Evolutionary conservation across 2,888 invertebrate species (phyloP), one percentile per base, ranked within the genome.

Genomic region (Eupelmus urozonus): DNA sequence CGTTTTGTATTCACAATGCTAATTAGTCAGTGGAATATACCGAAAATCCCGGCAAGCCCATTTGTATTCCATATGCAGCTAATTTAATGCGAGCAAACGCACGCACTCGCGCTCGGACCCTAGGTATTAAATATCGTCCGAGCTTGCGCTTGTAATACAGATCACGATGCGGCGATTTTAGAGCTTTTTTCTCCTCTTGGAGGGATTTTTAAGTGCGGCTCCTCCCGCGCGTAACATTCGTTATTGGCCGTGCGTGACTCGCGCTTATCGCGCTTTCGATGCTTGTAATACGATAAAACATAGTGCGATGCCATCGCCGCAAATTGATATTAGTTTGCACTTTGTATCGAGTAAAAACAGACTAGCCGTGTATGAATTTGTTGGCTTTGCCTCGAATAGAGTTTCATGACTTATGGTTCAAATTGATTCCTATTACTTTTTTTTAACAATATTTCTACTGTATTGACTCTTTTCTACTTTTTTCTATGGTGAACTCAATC

Each of bases 1-100:
- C 65, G 75, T 76, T 79, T 76, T 76, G 72, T 60, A 73, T 67
- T 66, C 72, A 25, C 63, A 57, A 76, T 76, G 76, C 67, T 79
- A 79, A 79, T 75, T 79, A 71, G 66, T 71, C 71, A 57, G 71
- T 29, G 20, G 71, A 63, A 70, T 74, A 40, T 62, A 66, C 69
- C 70, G 73, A 74, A 78, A 78, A 74, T 75, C 55, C 42, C 34
- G 23, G 20, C 53, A 16, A 34, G 34, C 34, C 13, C 45, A 45
- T 51, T 34, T n/a, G 20, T 25, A 16, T 27, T 2, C 65, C 53
- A 42, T 77, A 51, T 60, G 60, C 59, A 51, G 45, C 67, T 78
- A 69, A 78, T 70, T 74, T 69, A 74, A 78, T 69, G 78, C 63
- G 63, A 59, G 69, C 63, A 53, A 71, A 67, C 60, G 66, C 55